phyloP scores from a whole-genome alignment of 1,140 invertebrate species.

The Drosophila jambulina region DNA sequence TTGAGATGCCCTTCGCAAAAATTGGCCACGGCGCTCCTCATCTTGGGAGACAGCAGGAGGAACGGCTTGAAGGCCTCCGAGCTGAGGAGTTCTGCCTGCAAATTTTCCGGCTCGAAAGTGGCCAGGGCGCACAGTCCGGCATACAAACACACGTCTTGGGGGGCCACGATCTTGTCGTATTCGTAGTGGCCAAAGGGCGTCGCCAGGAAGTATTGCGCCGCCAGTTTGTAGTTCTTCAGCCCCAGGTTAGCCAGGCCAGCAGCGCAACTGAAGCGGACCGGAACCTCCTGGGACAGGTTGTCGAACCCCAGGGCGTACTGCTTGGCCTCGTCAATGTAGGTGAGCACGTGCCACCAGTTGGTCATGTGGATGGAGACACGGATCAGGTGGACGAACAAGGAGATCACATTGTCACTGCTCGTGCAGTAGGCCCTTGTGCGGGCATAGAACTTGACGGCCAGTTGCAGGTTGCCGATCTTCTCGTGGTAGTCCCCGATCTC shows the following conservation, averaged over 20 bases:
- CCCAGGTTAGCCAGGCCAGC: slow-evolving; percentile 63
- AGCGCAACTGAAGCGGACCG: slow-evolving; percentile 51
- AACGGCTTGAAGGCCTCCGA: slow-evolving; percentile 53
- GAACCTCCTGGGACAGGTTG: slow-evolving; percentile 36
- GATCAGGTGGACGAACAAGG: slow-evolving; percentile 64
- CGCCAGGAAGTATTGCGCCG: slow-evolving; percentile 55
- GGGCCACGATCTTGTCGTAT: slow-evolving; percentile 62
- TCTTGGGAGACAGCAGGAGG: slow-evolving; percentile 38
- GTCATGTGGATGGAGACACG: slow-evolving; percentile 66
- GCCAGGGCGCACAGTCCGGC: slow-evolving; percentile 59
- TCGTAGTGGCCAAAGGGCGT: slow-evolving; percentile 51
- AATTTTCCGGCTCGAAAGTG: slow-evolving; percentile 40
- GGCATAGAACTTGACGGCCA: slow-evolving; percentile 65
- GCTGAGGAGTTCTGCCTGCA: slow-evolving; percentile 26
- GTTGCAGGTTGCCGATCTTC: slow-evolving; percentile 60
- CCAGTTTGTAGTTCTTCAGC: slow-evolving; percentile 59
- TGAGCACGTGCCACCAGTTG: slow-evolving; percentile 72
- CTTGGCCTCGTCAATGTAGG: slow-evolving; percentile 71
- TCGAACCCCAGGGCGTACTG: slow-evolving; percentile 56
- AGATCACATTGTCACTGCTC: slow-evolving; percentile 63
- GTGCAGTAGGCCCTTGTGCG: slow-evolving; percentile 64
- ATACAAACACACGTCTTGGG: slow-evolving; percentile 54
- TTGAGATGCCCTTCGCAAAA: slow-evolving; percentile 35
- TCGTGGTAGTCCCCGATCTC: slow-evolving; percentile 71
- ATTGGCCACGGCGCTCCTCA: slow-evolving; percentile 33